Evolutionary conservation across 2,888 invertebrate genomes (phyloP).

Genomic region (Amorpha juglandis): DNA sequence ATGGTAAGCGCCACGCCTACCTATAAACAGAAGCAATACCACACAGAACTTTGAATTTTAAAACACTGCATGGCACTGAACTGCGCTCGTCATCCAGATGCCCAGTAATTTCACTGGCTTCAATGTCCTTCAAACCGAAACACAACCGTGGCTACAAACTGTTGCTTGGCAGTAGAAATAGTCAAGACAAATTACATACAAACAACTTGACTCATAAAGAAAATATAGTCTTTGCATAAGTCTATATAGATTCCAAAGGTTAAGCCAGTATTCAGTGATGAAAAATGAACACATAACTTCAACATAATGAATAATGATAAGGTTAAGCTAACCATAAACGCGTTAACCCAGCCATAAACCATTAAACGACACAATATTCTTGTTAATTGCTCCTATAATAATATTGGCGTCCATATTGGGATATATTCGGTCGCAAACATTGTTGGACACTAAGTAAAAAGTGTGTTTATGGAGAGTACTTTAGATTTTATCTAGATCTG

Average conservation of each 20-base stretch:
- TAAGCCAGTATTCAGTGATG: conserved; percentile 1
- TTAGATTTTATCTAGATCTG: conserved; percentile 17
- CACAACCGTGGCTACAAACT: no score
- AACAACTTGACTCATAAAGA: no score
- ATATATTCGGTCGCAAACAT: conserved; percentile 37
- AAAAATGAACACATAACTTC: conserved; percentile 22
- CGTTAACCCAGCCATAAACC: conserved; percentile 29
- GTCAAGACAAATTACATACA: no score
- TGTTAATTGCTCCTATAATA: conserved; percentile 47
- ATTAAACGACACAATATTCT: conserved; percentile 39
- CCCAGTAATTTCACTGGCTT: no score
- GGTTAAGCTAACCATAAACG: conserved; percentile 38
- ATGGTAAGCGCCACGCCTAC: no score
- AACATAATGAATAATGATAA: conserved; percentile 27
- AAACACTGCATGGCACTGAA: no score
- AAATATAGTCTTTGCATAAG: background rate
- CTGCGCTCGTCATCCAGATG: no score
- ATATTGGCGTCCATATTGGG: conserved; percentile 49
- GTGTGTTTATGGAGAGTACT: conserved; percentile 22
- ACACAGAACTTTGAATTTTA: no score
- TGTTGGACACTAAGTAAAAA: conserved; percentile 32
- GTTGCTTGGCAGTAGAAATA: no score
- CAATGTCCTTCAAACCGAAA: no score
- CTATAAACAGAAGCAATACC: no score
- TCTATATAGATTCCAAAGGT: background rate